phyloP scores from a whole-genome alignment of 2,888 invertebrate species.

The Drosophila subquinaria region DNA sequence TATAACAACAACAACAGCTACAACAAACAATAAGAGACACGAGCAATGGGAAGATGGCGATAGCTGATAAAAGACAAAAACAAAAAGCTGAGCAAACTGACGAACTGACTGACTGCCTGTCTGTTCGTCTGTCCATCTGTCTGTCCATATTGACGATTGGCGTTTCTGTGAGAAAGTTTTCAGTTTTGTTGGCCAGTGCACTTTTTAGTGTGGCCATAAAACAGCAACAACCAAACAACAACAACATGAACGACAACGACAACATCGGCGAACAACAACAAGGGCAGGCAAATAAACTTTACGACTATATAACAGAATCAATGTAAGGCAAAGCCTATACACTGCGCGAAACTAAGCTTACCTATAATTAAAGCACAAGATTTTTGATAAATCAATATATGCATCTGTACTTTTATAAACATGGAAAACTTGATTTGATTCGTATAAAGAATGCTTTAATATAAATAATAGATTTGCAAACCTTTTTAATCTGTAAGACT shows the following conservation, averaged over 20 bases:
- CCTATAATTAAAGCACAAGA: no score
- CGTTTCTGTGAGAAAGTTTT: constrained; percentile 73
- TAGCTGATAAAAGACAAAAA: constrained; percentile 54
- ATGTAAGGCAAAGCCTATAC: constrained; percentile 66
- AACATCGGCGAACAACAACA: constrained; percentile 46
- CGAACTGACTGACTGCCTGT: constrained; percentile 28
- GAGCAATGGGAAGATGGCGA: constrained; percentile 59
- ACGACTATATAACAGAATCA: constrained; percentile 80
- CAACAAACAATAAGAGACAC: constrained; percentile 1
- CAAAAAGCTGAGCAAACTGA: constrained; percentile 38
- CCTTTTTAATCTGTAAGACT: no score
- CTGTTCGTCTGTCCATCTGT: constrained; percentile 22
- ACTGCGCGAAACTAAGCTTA: constrained; percentile 34
- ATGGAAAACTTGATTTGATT: background rate
- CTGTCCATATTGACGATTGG: constrained; percentile 37
- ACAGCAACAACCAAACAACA: constrained; percentile 51
- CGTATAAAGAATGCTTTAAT: no score
- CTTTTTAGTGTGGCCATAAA: constrained; percentile 75
- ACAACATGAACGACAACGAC: constrained; percentile 21
- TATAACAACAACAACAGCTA: background rate
- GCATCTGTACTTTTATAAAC: background rate
- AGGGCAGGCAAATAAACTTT: constrained; percentile 79
- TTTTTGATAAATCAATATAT: background rate
- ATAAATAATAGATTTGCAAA: no score
- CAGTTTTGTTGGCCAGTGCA: constrained; percentile 73